Evolutionary conservation across 2,797 vertebrate species (phyloP).

Genomic region (Enteromius afrohamiltoni): DNA sequence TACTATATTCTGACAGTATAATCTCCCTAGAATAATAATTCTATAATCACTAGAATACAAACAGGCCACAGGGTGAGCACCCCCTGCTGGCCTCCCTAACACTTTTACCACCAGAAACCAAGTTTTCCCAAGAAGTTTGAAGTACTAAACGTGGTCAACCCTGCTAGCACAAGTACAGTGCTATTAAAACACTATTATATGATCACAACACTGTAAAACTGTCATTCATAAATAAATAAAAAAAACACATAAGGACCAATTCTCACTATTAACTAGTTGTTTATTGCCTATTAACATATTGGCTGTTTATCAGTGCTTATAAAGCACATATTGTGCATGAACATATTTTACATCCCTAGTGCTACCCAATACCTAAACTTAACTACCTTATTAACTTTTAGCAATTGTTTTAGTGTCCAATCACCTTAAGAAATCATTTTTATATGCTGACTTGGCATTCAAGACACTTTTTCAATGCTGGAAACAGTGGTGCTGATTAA

Average conservation of each 20-base stretch:
- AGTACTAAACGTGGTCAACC: too few species aligned
- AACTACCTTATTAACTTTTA: not conserved
- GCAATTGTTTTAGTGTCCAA: not conserved
- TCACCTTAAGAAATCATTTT: not conserved
- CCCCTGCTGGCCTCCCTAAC: too few species aligned
- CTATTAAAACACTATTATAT: not conserved
- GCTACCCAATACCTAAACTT: not conserved
- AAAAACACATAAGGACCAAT: not conserved
- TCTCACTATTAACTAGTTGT: not conserved
- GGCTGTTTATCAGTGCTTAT: not conserved
- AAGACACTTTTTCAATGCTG: not conserved
- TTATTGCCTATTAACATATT: not conserved
- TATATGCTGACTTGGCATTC: not conserved
- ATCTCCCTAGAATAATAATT: too few species aligned
- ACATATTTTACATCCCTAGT: not conserved
- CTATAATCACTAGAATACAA: too few species aligned
- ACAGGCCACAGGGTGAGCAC: too few species aligned
- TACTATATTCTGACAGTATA: too few species aligned
- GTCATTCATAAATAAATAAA: not conserved
- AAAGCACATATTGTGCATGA: not conserved
- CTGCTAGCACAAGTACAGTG: not conserved
- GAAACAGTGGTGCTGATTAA: not conserved
- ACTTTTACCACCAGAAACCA: too few species aligned
- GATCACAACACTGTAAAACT: not conserved
- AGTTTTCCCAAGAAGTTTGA: too few species aligned